These are phyloP conservation scores for Thalpophila matura DNA, from an alignment of 2,888 invertebrate genomes.

Conservation along the genomic window DNA sequence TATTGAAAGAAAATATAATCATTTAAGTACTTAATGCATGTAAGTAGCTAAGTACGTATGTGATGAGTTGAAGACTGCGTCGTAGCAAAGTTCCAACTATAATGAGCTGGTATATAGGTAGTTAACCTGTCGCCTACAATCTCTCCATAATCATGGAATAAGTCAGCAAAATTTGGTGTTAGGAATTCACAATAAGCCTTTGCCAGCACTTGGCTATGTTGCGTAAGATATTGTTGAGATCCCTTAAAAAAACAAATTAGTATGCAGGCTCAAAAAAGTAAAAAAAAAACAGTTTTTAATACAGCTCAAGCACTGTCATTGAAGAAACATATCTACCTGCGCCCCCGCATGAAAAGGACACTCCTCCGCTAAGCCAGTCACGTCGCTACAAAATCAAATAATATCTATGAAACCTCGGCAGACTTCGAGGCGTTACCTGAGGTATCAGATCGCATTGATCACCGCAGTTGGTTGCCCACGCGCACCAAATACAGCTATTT, in stretches of 20 bases:
- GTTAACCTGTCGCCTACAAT: conserved; percentile 8
- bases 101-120: too few relatives aligned
- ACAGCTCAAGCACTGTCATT: neutral
- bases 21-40: too few relatives aligned
- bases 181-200: neutral
- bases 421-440: conserved; percentile 48
- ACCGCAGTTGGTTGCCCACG: conserved; percentile 41
- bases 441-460: conserved; percentile 37
- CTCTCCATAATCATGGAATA: conserved; percentile 1
- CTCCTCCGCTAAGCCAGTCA: neutral
- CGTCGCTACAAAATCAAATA: conserved; percentile 33
- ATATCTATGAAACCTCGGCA: conserved; percentile 6
- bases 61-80: too few relatives aligned
- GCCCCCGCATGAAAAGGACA: neutral
- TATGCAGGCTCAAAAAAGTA: neutral
- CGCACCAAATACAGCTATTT: conserved; percentile 33
- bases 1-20: too few relatives aligned
- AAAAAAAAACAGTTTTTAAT: neutral
- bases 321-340: conserved; percentile 3
- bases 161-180: neutral
- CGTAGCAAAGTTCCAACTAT: too few relatives aligned
- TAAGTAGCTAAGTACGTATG: too few relatives aligned
- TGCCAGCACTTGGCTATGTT: too few relatives aligned
- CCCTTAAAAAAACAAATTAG: too few relatives aligned
- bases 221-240: too few relatives aligned